Conservation (phyloP, 1,140 invertebrate species). For the Papilio machaon region DNA sequence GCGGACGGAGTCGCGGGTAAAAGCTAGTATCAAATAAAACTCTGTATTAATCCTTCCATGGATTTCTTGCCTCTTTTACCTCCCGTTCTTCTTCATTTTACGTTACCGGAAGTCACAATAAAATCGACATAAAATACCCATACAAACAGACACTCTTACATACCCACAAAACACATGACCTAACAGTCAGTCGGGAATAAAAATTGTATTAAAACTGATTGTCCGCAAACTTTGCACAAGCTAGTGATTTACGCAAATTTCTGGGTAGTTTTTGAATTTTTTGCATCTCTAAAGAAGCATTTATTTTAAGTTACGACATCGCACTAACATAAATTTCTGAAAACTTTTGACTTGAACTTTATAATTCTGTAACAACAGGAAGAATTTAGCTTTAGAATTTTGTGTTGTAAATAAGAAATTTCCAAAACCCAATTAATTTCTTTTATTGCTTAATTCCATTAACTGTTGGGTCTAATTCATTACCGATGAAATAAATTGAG, state of each 20-base stretch:
- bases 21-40: neutral
- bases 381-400: neutral
- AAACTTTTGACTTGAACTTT: neutral
- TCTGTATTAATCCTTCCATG: neutral
- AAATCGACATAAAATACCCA: neutral
- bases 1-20: no score
- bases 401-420: neutral
- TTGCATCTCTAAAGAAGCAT: neutral
- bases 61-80: neutral
- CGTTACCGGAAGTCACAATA: no score
- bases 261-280: neutral
- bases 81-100: no score
- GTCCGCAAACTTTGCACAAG: neutral
- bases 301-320: neutral
- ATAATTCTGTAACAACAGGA: neutral
- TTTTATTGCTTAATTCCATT: constrained; percentile 28
- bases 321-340: neutral
- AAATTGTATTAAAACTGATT: neutral
- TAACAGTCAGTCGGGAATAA: neutral
- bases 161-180: neutral
- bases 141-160: neutral
- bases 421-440: constrained; percentile 12
- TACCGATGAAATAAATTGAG: constrained; percentile 12
- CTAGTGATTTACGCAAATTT: neutral
- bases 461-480: constrained; percentile 24